Conservation (phyloP, 2,113 vertebrate species). For the Tragulus kanchil region DNA sequence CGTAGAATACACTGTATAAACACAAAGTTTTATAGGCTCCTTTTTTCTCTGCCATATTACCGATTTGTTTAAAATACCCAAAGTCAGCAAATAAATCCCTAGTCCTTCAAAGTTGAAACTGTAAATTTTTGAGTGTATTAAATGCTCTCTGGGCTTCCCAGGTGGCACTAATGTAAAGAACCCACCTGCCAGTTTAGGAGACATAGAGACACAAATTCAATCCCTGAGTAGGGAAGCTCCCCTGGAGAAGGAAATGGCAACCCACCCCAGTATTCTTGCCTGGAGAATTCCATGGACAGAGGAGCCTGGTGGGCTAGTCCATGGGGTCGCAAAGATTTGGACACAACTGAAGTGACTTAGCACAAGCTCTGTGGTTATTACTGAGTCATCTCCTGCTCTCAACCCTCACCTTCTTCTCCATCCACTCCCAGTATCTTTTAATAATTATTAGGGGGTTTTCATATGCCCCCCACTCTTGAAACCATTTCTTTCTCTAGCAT, state of each 20-base stretch:
- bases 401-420: neutral
- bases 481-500: neutral
- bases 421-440: neutral
- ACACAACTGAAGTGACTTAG: neutral
- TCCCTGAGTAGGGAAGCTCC: neutral
- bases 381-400: neutral
- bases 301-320: neutral
- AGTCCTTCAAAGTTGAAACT: neutral
- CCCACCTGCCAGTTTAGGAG: neutral
- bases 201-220: neutral
- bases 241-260: neutral
- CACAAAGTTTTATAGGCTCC: conserved; percentile 9
- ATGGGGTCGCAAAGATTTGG: neutral
- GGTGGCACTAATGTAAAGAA: neutral
- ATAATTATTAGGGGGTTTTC: neutral
- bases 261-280: neutral
- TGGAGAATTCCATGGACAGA: neutral
- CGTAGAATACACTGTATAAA: conserved; percentile 26
- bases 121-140: neutral
- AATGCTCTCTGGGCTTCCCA: neutral
- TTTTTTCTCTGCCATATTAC: neutral
- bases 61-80: conserved; percentile 41
- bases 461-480: neutral
- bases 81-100: neutral
- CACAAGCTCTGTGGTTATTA: neutral